Evolutionary conservation across 2,888 invertebrate species (phyloP), one percentile per base, ranked within the genome.

Genomic region (Leuctra nigra): DNA sequence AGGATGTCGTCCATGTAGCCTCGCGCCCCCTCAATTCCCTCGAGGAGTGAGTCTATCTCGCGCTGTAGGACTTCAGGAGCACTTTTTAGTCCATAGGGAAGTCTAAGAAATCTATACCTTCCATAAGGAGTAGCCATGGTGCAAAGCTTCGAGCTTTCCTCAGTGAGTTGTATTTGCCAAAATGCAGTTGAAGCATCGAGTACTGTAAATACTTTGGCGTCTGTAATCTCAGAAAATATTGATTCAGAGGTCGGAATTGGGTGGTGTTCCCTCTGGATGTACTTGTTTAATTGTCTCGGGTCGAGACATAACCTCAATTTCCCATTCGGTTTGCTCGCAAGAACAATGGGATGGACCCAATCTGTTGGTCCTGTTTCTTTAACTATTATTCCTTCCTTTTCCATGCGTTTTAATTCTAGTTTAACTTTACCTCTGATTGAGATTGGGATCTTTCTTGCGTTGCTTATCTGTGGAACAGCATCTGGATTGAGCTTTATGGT

Each of bases 1-100:
- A 66, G 39, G 9, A 66, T 56, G 55, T 66, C 65, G 48, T 66
- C 65, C 53, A 64, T 61, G 11, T 65, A 62, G 0, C 60, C 57
- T 36, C 62, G 57, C 22, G 63, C 61, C 53, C 63, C 63, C 46
- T 54, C 39, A 22, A 60, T 39, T 25, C 54, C 58, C 44, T 56
- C 54, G 35, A 64, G 39, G 11, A 63, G 22, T 22, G 52, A 47
- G n/a, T 55, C 58, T 61, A 65, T 61, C 38, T 61, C 48, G 50
- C 64, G 54, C 14, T 59, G 60, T 36, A 60, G 55, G 13, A 60
- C 58, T 47, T 60, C 59, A 23, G 59, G 54, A 33, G 50, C 36
- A 33, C 41, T 39, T n/a, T 50, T 54, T 11, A 61, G 20, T 2
- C 61, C 61, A 25, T 44, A 61, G 1, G 61, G 54, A 39, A 56